Percentiles rank a stretch among this genome's conserved stretches.
These are phyloP conservation scores for Drosophila micromelanica DNA, from an alignment of 1,140 invertebrate genomes.

Conservation along the genomic window DNA sequence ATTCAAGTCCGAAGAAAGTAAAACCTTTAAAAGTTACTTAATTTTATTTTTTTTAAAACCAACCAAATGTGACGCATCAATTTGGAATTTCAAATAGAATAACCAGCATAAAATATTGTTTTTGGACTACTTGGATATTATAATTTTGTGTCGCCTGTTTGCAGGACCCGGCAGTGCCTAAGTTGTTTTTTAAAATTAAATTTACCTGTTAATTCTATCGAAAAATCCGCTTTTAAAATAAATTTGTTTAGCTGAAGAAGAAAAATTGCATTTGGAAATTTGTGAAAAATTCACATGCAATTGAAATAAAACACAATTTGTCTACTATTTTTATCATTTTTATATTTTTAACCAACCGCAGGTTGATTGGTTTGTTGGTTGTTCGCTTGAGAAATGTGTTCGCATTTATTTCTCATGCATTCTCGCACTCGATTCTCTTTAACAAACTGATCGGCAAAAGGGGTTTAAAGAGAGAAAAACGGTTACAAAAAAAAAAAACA, in stretches of 20 bases:
- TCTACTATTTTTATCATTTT: constrained; percentile 81
- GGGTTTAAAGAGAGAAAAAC: too few relatives aligned
- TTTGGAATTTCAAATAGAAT: constrained; percentile 3
- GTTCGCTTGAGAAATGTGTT: constrained; percentile 39
- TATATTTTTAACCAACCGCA: constrained; percentile 80
- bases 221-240: too few relatives aligned
- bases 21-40: constrained; percentile 1
- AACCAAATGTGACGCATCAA: background rate
- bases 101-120: background rate
- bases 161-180: too few relatives aligned
- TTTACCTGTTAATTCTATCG: too few relatives aligned
- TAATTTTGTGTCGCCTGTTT: too few relatives aligned
- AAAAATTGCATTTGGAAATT: too few relatives aligned
- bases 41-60: background rate
- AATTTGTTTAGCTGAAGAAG: too few relatives aligned
- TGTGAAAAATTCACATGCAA: too few relatives aligned
- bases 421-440: constrained; percentile 25
- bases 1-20: constrained; percentile 10
- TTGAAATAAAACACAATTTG: constrained; percentile 50
- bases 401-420: constrained; percentile 32
- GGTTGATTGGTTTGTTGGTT: constrained; percentile 73
- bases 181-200: too few relatives aligned
- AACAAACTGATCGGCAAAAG: constrained; percentile 39
- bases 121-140: constrained; percentile 5
- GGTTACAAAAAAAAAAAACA: background rate